Base-by-base conservation (phyloP, 2,797 vertebrate species). In the Labroides dimidiatus region DNA sequence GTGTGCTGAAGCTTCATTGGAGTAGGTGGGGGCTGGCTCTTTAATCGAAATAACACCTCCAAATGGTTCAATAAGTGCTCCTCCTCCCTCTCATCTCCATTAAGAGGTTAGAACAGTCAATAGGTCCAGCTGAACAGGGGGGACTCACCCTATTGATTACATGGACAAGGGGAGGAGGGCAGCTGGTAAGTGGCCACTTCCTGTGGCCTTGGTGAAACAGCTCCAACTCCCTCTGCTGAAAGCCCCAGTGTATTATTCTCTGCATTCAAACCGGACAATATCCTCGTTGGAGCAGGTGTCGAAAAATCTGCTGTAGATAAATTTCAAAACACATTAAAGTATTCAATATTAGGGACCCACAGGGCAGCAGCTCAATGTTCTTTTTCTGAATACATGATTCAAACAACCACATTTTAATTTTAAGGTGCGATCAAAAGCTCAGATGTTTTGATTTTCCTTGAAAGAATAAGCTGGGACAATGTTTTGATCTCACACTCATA, bases 61-160 rank as follows among this genome's bases (percentile, higher is more conserved):
- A 90, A 92, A 93, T 87, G 84, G 89, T 84, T 91, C 77, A 82
- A 72, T 91, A 91, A 93, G 90, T 89, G 90, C 87, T 90, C 78
- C 85, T 86, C 89, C 90, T 92, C 87, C 86, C 69, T 84, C 72
- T 88, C 82, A 80, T 88, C 82, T 89, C 91, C 90, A 94, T 93
- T 92, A 93, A 84, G 85, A 90, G 86, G 86, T 93, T 89, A 91
- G 88, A 84, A 73, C 56, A 84, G 86, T 92, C 92, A 79, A 93
- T 93, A 92, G 86, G 73, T 79, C 72, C 85, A 43, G 60, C 71
- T 30, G 30, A 87, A 86, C 91, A 70, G 85, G 66, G 64, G 87
- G 76, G 91, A 91, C 81, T 41, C 53, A 80, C 72, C 59, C 59
- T 78, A 93, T 93, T 93, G 92, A 94, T 94, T 89, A 85, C 67